Evolutionary conservation across 2,888 invertebrate genomes (phyloP).

Genomic region (Ptychoptera contaminata): DNA sequence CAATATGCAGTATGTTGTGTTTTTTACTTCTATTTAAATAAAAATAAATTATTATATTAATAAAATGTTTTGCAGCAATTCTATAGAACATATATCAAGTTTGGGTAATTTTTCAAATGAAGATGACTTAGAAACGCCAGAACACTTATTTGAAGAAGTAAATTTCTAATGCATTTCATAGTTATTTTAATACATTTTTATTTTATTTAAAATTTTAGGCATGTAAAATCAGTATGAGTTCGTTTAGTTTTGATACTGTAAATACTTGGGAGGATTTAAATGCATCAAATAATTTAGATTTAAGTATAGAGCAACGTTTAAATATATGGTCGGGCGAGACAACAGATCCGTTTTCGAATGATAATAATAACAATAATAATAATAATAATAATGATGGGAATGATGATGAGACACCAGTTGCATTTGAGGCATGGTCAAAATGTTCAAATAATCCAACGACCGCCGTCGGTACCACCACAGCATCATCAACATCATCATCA

Average conservation of each 20-base stretch:
- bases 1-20: slow-evolving; percentile 12
- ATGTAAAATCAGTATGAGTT: not conserved
- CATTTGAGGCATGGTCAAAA: not conserved
- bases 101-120: slow-evolving; percentile 5
- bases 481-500: not conserved
- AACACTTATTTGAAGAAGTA: slow-evolving; percentile 5
- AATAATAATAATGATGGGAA: not conserved
- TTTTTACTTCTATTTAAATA: not conserved
- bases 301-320: slow-evolving; percentile 1
- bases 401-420: not conserved
- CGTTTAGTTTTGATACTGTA: not conserved
- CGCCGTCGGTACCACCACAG: not conserved
- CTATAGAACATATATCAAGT: slow-evolving; percentile 4
- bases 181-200: not conserved
- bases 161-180: not conserved
- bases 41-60: too few species aligned
- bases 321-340: slow-evolving; percentile 4
- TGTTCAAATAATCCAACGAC: not conserved
- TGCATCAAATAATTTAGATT: slow-evolving; percentile 2
- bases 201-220: not conserved
- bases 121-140: slow-evolving; percentile 2
- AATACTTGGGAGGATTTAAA: slow-evolving; percentile 2
- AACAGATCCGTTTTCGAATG: not conserved
- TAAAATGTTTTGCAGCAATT: slow-evolving; percentile 3
- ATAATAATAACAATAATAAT: not conserved